Percentiles rank a stretch among this genome's conserved stretches.
Evolutionary conservation across 2,113 vertebrate genomes (phyloP).

Genomic region (Athene noctua): DNA sequence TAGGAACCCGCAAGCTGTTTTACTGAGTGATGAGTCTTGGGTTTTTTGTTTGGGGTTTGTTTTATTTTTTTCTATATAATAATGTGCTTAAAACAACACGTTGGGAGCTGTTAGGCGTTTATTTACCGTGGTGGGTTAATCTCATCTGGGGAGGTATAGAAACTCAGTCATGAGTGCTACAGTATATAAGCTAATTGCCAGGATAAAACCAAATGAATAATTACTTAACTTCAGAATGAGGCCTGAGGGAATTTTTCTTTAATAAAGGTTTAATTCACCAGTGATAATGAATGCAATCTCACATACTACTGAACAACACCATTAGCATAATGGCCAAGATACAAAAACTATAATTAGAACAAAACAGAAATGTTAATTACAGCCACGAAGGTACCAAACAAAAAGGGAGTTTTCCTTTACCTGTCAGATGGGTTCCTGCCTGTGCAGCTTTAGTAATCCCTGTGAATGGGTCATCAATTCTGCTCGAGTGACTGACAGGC

Average conservation of each 20-base stretch:
- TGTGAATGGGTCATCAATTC: not conserved
- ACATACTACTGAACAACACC: conserved; percentile 84
- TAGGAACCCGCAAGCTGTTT: conserved; percentile 35
- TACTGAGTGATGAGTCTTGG: conserved; percentile 19
- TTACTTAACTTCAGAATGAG: conserved; percentile 85
- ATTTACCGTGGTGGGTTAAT: conserved; percentile 80
- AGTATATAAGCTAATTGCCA: conserved; percentile 84
- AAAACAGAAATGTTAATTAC: conserved; percentile 83
- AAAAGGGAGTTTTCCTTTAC: conserved; percentile 65
- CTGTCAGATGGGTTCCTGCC: conserved; percentile 20
- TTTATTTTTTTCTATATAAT: conserved; percentile 51
- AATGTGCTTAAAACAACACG: conserved; percentile 59
- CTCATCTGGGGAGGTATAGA: conserved; percentile 79
- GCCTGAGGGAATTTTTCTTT: conserved; percentile 84
- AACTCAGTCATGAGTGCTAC: conserved; percentile 78
- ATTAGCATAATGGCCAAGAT: conserved; percentile 86
- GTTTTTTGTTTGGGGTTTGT: not conserved
- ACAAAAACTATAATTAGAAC: conserved; percentile 88
- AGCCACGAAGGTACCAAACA: conserved; percentile 76
- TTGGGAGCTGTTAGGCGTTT: conserved; percentile 72
- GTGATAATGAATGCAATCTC: conserved; percentile 88
- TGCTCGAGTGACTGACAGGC: not conserved
- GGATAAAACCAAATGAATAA: conserved; percentile 87
- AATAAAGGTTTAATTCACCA: conserved; percentile 89
- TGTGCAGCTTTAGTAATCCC: not conserved